Evolutionary conservation across 1,140 invertebrate genomes (phyloP).

Genomic region (Antheraea pernyi): DNA sequence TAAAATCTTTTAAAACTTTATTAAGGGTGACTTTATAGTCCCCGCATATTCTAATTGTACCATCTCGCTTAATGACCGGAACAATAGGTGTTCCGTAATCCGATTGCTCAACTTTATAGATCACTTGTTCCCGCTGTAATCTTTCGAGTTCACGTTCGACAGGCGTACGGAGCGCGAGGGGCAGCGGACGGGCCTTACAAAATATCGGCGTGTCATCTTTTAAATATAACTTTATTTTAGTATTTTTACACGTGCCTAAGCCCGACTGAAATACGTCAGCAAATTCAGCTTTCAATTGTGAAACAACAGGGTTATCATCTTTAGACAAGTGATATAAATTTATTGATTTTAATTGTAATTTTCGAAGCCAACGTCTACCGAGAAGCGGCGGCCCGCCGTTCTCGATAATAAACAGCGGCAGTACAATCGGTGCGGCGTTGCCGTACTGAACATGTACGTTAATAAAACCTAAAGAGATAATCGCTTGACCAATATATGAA

Average conservation of each 20-base stretch:
- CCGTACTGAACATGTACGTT: too few species aligned
- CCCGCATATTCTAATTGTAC: slow-evolving; percentile 12
- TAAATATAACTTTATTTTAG: slow-evolving; percentile 8
- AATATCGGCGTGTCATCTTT: too few species aligned
- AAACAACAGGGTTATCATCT: not conserved
- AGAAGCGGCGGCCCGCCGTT: not conserved
- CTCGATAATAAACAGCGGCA: too few species aligned
- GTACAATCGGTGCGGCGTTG: too few species aligned
- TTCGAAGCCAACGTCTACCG: not conserved
- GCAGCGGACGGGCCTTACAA: slow-evolving; percentile 28
- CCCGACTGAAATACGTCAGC: too few species aligned
- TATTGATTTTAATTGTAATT: not conserved
- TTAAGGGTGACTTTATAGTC: slow-evolving; percentile 39
- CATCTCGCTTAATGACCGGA: slow-evolving; percentile 34
- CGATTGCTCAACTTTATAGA: slow-evolving; percentile 27
- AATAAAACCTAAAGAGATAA: too few species aligned
- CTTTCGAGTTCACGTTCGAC: slow-evolving; percentile 29
- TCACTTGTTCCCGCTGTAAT: slow-evolving; percentile 28
- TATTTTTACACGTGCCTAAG: not conserved
- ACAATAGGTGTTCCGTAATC: slow-evolving; percentile 29
- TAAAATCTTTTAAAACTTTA: slow-evolving; percentile 28
- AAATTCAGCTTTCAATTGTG: not conserved
- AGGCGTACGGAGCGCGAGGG: slow-evolving; percentile 31
- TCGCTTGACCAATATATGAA: too few species aligned
- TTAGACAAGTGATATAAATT: not conserved